A percentile compares a stretch with the other conserved stretches of the same genome.
Conservation (phyloP, 2,888 invertebrate genomes). For the Trichogramma evanescens region DNA sequence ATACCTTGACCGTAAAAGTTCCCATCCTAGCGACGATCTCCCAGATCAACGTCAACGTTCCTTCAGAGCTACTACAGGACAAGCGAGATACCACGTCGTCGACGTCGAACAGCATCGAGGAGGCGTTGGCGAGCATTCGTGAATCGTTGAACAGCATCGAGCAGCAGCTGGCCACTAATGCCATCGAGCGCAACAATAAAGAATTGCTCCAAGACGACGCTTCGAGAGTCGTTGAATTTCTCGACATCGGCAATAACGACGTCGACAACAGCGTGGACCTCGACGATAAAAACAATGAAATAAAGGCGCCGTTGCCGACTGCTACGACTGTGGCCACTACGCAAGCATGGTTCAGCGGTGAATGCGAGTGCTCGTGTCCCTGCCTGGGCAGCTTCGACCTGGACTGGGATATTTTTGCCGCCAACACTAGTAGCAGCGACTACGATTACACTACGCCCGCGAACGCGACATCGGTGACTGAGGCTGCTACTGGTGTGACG, state of each 20-base stretch:
- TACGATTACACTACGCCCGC: constrained; percentile 4
- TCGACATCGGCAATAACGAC: not conserved
- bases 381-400: constrained; percentile 51
- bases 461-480: constrained; percentile 18
- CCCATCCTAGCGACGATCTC: constrained; percentile 56
- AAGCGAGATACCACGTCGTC: not conserved
- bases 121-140: constrained; percentile 4
- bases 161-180: not conserved
- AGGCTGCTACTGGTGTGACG: constrained; percentile 23
- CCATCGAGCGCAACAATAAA: constrained; percentile 28
- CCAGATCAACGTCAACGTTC: constrained; percentile 19
- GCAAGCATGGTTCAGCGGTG: constrained; percentile 57
- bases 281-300: too few species aligned
- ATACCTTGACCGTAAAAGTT: constrained; percentile 68
- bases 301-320: constrained; percentile 21
- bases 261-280: too few species aligned
- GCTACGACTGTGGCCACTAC: constrained; percentile 23
- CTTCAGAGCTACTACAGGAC: not conserved
- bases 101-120: not conserved
- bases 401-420: constrained; percentile 36
- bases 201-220: constrained; percentile 11
- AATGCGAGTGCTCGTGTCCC: constrained; percentile 70
- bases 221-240: constrained; percentile 3
- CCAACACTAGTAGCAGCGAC: not conserved
- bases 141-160: constrained; percentile 11